These are phyloP conservation scores for Drosophila navojoa DNA, from an alignment of 1,140 invertebrate species.

Conservation along the genomic window DNA sequence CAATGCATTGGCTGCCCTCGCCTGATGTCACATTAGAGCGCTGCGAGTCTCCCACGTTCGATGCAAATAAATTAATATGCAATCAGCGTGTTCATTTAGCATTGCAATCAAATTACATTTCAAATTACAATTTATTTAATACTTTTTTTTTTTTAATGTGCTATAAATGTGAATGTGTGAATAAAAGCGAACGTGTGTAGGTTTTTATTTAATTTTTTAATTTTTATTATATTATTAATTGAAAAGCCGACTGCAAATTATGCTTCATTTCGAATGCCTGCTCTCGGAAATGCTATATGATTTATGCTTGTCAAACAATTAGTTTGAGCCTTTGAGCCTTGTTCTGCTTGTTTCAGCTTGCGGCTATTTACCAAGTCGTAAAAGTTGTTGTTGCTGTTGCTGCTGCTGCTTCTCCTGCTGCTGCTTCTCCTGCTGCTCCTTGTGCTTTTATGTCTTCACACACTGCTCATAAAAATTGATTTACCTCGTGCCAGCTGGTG, in stretches of 20 bases:
- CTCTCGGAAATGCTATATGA: neutral
- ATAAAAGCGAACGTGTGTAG: no score
- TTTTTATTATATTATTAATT: constrained; percentile 13
- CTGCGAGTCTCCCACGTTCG: constrained; percentile 41
- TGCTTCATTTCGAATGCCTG: neutral
- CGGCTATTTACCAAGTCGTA: neutral
- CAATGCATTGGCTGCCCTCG: constrained; percentile 45
- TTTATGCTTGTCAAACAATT: constrained; percentile 38
- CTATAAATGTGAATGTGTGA: neutral
- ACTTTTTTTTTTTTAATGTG: constrained; percentile 9
- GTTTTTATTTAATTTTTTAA: no score
- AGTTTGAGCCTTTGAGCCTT: constrained; percentile 19
- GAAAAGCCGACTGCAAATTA: neutral
- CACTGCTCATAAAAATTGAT: constrained; percentile 70
- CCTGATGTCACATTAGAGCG: constrained; percentile 54
- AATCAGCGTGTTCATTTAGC: constrained; percentile 58
- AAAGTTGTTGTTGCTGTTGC: neutral
- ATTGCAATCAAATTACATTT: constrained; percentile 46
- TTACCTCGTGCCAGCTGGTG: constrained; percentile 39
- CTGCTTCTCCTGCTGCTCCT: no score
- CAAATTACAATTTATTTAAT: constrained; percentile 52
- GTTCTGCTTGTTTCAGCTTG: neutral
- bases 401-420: no score
- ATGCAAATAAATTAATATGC: constrained; percentile 66
- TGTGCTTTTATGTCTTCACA: constrained; percentile 34